Evolutionary conservation across 2,797 vertebrate species (phyloP).

Genomic region (Chelonia mydas): DNA sequence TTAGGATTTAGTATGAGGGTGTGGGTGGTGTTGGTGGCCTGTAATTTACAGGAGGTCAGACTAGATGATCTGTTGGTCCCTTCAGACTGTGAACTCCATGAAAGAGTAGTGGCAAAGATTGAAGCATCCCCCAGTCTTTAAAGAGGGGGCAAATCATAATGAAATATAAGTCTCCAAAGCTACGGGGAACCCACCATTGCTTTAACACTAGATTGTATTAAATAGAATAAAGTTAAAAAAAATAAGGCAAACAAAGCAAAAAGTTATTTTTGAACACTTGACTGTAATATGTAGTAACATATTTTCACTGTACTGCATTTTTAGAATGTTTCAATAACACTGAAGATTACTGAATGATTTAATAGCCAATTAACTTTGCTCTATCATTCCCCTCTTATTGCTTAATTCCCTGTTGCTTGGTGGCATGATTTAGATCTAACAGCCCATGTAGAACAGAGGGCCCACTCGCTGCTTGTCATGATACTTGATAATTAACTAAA

Average conservation of each 20-base stretch:
- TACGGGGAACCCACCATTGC: not conserved
- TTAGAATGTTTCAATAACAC: not conserved
- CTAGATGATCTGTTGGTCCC: not conserved
- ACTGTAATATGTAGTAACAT: not conserved
- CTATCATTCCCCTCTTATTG: not conserved
- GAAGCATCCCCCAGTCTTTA: not conserved
- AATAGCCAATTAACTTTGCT: not conserved
- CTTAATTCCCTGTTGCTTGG: not conserved
- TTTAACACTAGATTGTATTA: not conserved
- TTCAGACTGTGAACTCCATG: not conserved
- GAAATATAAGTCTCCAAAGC: constrained; percentile 25
- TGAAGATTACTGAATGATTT: not conserved
- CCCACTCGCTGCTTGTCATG: constrained; percentile 34
- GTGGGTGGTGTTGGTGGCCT: not conserved
- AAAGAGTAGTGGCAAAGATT: not conserved
- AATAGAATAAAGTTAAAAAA: constrained; percentile 19
- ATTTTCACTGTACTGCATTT: not conserved
- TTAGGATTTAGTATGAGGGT: not conserved
- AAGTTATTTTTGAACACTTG: not conserved
- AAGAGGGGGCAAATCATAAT: not conserved
- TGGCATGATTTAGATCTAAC: not conserved
- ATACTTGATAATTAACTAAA: constrained; percentile 48
- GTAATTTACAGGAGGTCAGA: not conserved
- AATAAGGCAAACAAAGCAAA: not conserved
- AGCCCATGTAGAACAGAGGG: not conserved